Evolutionary conservation across 2,797 vertebrate genomes (phyloP), one percentile per base, ranked within the genome.

Genomic region (Pseudochirops corinnae): DNA sequence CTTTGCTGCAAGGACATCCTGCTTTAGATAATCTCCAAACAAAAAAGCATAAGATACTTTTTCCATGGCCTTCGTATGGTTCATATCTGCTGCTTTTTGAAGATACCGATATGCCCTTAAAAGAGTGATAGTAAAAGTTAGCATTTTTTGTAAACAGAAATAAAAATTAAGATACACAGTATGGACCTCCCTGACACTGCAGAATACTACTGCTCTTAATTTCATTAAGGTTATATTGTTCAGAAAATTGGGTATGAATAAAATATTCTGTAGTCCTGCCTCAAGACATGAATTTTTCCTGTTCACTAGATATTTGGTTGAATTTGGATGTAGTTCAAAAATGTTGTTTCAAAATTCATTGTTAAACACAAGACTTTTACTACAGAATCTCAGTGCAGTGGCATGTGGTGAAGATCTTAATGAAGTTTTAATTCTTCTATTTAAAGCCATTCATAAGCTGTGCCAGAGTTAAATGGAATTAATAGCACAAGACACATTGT

Each of bases 11-110:
- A 98, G 99, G 97, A 99, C 93, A 93, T 99, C 99, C 98, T 99
- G 99, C 93, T 98, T 99, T 97, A 99, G 97, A 98, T 99, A 99
- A 98, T 99, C 99, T 46, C 99, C 99, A 95, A 99, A 99, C 97
- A 99, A 97, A 98, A 99, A 99, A 91, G 99, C 99, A 0, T 99
- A 99, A 4, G 99, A 99, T 96, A 99, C 99, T 98, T 99, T 99
- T 98, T 99, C 99, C 99, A 99, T 99, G 91, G 99, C 99, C 97
- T 99, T 99, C 92, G 99, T 99, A 96, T 99, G 99, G 98, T 99
- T 99, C 98, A 99, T 99, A 95, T 99, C 99, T 58, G 99, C 99
- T 91, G 99, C 99, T 97, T 99, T 99, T 97, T 99, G 97, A 97
- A 99, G 99, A 97, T 99, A 99, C 3, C 99, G 99, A 96, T 99